These are phyloP conservation scores for Urocolius indicus DNA, from an alignment of 2,113 vertebrate species.

Conservation along the genomic window DNA sequence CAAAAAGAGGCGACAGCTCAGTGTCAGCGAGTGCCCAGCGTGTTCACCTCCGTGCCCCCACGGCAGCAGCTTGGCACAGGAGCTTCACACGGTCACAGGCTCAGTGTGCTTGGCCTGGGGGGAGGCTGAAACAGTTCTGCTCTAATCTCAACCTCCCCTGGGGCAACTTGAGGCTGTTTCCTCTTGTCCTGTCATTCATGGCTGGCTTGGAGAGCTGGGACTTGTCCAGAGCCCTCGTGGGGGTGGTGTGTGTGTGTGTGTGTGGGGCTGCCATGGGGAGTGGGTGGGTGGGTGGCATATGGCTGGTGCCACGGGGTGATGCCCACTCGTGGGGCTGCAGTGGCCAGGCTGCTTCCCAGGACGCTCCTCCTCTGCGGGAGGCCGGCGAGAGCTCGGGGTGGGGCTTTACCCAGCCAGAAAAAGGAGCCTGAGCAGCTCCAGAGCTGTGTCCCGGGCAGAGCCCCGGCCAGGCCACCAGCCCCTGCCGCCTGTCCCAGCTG, in stretches of 20 bases:
- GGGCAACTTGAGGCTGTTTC: no score
- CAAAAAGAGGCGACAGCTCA: accelerated
- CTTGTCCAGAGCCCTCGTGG: neutral
- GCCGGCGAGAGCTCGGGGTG: slow-evolving; percentile 32
- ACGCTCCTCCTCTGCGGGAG: slow-evolving; percentile 51
- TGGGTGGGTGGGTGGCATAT: neutral
- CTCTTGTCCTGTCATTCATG: no score
- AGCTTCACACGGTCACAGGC: no score
- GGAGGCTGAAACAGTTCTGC: no score
- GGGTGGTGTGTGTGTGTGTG: no score
- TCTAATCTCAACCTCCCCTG: no score
- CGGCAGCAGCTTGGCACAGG: neutral
- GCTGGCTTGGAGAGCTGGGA: neutral
- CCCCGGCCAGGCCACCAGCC: neutral
- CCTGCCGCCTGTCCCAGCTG: no score
- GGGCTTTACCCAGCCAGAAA: neutral
- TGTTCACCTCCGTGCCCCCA: accelerated
- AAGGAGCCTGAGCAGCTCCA: neutral
- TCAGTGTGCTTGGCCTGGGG: no score
- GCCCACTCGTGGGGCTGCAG: neutral
- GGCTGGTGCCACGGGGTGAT: neutral
- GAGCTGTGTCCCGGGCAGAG: neutral
- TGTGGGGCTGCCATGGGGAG: neutral
- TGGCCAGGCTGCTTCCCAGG: accelerated
- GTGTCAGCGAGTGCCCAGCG: accelerated